Evolutionary conservation across 1,140 invertebrate species (phyloP), one percentile per base, ranked within the genome.

Genomic region (Cydia strobilella): DNA sequence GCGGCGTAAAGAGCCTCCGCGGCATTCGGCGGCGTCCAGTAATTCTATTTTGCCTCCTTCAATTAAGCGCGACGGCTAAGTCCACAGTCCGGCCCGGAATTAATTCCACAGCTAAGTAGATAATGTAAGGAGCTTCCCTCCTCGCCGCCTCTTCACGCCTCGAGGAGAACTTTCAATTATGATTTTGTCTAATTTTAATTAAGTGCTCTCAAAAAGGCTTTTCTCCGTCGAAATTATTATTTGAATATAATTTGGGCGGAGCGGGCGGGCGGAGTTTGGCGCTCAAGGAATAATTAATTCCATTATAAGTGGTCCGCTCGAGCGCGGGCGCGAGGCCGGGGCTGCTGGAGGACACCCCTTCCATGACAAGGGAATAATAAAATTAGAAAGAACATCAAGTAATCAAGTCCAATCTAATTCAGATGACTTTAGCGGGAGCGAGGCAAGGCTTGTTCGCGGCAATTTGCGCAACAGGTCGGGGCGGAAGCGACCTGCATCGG

Each of bases 141-240:
- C 82, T 77, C 84, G 80, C 87, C 86, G 79, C 84, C 83, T 87
- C 89, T 91, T 91, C 90, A 88, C 91, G 90, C 91, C 91, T 91
- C 88, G 82, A 91, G 88, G 86, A 90, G 89, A 93, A 93, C 89
- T 91, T 93, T 93, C 90, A 92, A 92, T 92, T 92, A 92, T 91
- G 86, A 92, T 92, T 92, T 92, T 90, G 90, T 92, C 90, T 92
- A 92, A 92, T 92, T 92, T 92, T 92, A 91, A 92, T 92, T 92
- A 92, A 92, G 90, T 90, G 88, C 87, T 92, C 89, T 90, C 89
- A 89, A 89, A 90, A 90, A 90, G 88, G 90, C 88, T 90, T 92
- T 90, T 88, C 90, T 90, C 85, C 89, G 85, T 82, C 83, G 86
- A 90, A 92, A 92, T 92, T 92, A 92, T 90, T 92, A 92, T 92